Percentiles rank a stretch among this genome's conserved stretches.
Conservation (phyloP, 2,888 invertebrate genomes). For the Himalopsyche tibetana region DNA sequence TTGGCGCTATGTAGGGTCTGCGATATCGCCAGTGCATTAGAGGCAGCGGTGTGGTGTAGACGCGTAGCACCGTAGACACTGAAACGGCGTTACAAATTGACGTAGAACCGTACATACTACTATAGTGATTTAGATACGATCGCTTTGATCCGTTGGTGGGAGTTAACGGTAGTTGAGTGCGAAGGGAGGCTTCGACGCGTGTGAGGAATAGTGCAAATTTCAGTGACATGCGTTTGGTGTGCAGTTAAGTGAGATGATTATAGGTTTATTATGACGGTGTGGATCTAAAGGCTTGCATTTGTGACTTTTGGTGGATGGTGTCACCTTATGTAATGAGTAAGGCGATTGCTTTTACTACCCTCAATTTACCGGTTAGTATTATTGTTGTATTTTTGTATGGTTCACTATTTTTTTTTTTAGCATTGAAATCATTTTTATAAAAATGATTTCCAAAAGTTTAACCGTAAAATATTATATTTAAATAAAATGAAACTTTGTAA, state of each 20-base stretch:
- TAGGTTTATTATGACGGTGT: conserved; percentile 7
- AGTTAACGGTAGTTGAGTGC: conserved; percentile 19
- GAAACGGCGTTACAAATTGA: not conserved
- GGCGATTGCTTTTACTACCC: not conserved
- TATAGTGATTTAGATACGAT: conserved; percentile 19
- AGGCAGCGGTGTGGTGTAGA: conserved; percentile 45
- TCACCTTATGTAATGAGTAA: not conserved
- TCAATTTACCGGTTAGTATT: not conserved
- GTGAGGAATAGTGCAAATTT: conserved; percentile 20
- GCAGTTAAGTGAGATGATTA: conserved; percentile 18
- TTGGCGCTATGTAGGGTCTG: conserved; percentile 37
- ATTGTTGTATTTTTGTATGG: too few relatives aligned
- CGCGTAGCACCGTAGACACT: conserved; percentile 44
- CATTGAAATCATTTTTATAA: too few relatives aligned
- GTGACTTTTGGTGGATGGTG: conserved; percentile 13
- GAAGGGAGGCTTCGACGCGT: conserved; percentile 24
- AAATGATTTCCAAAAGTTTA: too few relatives aligned
- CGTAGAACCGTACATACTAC: conserved; percentile 19
- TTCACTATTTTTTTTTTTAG: too few relatives aligned
- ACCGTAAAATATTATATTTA: too few relatives aligned
- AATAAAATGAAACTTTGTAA: too few relatives aligned
- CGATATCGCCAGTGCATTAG: conserved; percentile 54
- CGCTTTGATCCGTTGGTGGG: conserved; percentile 9
- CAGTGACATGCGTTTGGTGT: conserved; percentile 16
- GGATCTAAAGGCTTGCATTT: not conserved